phyloP scores from a whole-genome alignment of 2,797 vertebrate species.

The Ceryle rudis region DNA sequence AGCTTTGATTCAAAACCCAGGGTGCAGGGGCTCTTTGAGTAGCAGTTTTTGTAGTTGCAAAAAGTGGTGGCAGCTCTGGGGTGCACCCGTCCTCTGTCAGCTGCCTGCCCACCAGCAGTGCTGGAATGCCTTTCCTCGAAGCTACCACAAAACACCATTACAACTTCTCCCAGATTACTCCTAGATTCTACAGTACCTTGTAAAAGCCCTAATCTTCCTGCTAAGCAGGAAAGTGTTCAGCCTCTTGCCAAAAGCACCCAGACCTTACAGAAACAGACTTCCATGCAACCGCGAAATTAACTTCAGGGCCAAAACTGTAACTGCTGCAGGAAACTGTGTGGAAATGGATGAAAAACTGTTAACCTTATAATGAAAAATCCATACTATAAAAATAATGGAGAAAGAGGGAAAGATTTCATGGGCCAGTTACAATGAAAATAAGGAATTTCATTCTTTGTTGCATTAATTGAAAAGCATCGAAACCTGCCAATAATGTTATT shows the following conservation, averaged over 20 bases:
- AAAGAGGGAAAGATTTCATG: background rate
- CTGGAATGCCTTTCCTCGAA: background rate
- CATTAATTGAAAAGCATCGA: conserved; percentile 53
- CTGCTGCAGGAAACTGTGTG: conserved; percentile 31
- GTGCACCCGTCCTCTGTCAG: accelerated
- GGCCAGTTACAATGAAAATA: background rate
- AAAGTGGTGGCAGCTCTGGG: accelerated
- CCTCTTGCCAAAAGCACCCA: background rate
- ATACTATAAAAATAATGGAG: conserved; percentile 12
- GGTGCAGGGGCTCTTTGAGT: background rate
- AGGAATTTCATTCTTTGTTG: conserved; percentile 16
- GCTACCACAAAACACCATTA: background rate
- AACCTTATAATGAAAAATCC: conserved; percentile 43
- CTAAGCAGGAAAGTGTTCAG: background rate
- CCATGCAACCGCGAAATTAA: background rate
- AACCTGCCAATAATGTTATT: conserved; percentile 18
- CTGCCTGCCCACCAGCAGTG: background rate
- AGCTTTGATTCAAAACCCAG: accelerated
- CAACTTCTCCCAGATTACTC: background rate
- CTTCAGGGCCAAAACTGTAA: conserved; percentile 22
- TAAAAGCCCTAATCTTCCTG: background rate
- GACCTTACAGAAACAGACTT: background rate
- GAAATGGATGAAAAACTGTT: conserved; percentile 56
- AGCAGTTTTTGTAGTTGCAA: background rate
- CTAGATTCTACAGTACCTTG: background rate